Conservation (phyloP, 1,140 invertebrate species). For the Calliopsis andreniformis region DNA sequence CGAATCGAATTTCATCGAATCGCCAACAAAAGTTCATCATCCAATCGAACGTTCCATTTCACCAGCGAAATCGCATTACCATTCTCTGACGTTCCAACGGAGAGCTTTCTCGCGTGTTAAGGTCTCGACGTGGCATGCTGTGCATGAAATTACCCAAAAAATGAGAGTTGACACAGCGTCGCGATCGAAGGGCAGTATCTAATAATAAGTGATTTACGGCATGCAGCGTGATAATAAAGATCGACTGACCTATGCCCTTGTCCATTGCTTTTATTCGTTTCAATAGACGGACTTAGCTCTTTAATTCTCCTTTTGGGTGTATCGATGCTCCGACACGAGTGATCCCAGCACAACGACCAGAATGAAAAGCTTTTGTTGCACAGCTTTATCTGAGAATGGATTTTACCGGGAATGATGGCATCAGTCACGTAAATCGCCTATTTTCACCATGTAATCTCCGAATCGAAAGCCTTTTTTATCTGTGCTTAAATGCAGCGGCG, state of each 20-base stretch:
- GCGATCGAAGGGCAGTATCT: no score
- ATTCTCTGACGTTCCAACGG: no score
- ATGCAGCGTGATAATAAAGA: background rate
- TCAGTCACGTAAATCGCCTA: constrained; percentile 25
- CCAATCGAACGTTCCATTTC: no score
- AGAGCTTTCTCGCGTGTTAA: no score
- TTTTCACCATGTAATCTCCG: constrained; percentile 37
- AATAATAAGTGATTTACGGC: no score
- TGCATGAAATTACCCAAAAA: no score
- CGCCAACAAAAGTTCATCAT: no score
- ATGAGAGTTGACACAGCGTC: background rate
- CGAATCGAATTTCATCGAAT: no score
- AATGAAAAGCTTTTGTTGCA: constrained; percentile 9
- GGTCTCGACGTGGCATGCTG: no score
- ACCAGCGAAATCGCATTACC: no score
- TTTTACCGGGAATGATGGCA: constrained; percentile 24
- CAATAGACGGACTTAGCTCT: background rate
- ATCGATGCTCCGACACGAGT: background rate
- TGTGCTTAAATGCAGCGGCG: background rate
- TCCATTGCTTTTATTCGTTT: background rate
- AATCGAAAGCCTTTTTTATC: constrained; percentile 32
- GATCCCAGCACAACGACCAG: background rate
- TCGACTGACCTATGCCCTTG: background rate
- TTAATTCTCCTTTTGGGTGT: background rate
- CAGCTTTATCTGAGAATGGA: constrained; percentile 39